Conservation (phyloP, 1,140 invertebrate species). For the Aphelenchoides avenae region DNA sequence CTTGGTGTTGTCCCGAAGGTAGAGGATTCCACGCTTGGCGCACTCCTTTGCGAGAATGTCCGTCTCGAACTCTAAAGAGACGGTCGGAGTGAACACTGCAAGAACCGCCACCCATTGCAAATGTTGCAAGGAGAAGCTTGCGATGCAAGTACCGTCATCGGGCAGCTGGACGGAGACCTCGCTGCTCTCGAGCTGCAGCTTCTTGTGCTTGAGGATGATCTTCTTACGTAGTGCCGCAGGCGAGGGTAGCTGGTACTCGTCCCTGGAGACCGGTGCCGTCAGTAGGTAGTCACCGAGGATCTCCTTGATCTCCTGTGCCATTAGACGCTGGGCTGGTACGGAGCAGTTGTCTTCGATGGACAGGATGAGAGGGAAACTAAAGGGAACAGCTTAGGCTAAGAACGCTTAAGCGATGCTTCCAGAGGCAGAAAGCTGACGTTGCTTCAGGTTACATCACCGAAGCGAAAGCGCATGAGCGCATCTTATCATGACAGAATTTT, state of each 20-base stretch:
- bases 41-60: slow-evolving; percentile 46
- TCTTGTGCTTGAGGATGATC: slow-evolving; percentile 63
- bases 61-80: slow-evolving; percentile 30
- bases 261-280: slow-evolving; percentile 42
- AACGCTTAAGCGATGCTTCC: too few species aligned
- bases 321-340: slow-evolving; percentile 85
- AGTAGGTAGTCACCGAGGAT: slow-evolving; percentile 72
- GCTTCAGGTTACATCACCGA: too few species aligned
- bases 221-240: slow-evolving; percentile 69
- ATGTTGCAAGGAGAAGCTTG: background rate
- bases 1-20: slow-evolving; percentile 19
- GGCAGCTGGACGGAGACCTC: too few species aligned
- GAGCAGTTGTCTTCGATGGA: slow-evolving; percentile 98
- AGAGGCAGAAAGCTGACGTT: too few species aligned
- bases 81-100: background rate
- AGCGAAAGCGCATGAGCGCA: background rate
- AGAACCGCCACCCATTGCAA: too few species aligned
- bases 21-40: slow-evolving; percentile 33
- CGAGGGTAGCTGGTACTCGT: slow-evolving; percentile 70
- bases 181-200: slow-evolving; percentile 52
- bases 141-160: background rate
- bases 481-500: slow-evolving; percentile 2
- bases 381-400: slow-evolving; percentile 53
- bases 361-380: slow-evolving; percentile 83
- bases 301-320: slow-evolving; percentile 83